phyloP scores from a whole-genome alignment of 2,797 vertebrate species.

The Aldrovandia affinis region DNA sequence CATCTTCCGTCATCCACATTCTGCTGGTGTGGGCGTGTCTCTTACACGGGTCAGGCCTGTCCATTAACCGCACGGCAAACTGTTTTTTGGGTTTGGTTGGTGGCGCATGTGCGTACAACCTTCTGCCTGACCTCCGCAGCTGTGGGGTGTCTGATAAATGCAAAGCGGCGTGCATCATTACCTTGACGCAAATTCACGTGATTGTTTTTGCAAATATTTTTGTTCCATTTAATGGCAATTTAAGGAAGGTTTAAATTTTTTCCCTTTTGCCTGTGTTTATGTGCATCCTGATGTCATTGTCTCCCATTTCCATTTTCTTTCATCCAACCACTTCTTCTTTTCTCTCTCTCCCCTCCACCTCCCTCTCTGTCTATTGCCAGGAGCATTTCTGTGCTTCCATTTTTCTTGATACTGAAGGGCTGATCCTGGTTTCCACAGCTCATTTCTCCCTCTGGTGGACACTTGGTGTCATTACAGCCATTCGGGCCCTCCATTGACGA shows the following conservation, averaged over 20 bases:
- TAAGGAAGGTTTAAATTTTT: not conserved
- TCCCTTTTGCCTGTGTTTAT: too few species aligned
- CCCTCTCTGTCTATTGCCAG: not conserved
- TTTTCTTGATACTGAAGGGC: not conserved
- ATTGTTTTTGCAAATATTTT: not conserved
- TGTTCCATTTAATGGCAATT: too few species aligned
- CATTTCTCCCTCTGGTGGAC: slow-evolving; percentile 19
- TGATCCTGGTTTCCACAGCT: not conserved
- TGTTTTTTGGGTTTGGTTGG: not conserved
- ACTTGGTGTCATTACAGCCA: not conserved
- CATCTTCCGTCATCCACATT: not conserved
- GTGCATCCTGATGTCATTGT: not conserved
- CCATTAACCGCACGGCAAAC: not conserved
- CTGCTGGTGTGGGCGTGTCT: not conserved
- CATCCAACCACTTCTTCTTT: not conserved
- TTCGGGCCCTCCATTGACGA: not conserved
- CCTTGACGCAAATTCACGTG: not conserved
- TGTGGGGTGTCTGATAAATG: not conserved
- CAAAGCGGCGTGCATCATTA: not conserved
- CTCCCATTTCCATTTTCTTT: not conserved
- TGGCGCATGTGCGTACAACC: not conserved
- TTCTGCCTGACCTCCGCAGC: not conserved
- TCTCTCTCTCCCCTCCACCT: not conserved
- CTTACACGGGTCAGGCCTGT: not conserved
- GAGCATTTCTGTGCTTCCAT: not conserved